phyloP scores from a whole-genome alignment of 2,888 invertebrate genomes.

The Ornithoptera priamus region DNA sequence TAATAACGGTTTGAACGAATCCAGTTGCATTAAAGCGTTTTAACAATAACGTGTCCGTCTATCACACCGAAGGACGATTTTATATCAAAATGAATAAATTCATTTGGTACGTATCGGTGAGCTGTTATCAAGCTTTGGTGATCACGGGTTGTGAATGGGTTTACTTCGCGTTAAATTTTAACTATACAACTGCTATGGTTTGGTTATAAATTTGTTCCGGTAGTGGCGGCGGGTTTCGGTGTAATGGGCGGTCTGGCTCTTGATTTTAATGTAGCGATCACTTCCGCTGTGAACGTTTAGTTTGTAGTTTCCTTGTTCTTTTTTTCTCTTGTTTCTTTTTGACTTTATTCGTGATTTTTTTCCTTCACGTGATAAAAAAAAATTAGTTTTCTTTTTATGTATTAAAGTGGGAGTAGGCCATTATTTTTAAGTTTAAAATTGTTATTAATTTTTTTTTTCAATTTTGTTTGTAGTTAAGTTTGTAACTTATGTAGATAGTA shows the following conservation, averaged over 20 bases:
- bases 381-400: conserved; percentile 14
- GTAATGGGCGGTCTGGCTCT: conserved; percentile 24
- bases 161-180: too few species aligned
- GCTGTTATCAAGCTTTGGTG: too few species aligned
- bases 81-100: too few species aligned
- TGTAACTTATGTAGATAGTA: conserved; percentile 51
- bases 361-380: conserved; percentile 15
- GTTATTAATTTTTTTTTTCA: conserved; percentile 49
- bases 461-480: conserved; percentile 62
- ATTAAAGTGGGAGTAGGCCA: conserved; percentile 29
- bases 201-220: too few species aligned
- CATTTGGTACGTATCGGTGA: too few species aligned
- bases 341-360: conserved; percentile 7
- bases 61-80: conserved; percentile 12
- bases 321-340: not conserved
- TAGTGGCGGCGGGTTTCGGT: conserved; percentile 4
- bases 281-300: conserved; percentile 13
- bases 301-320: conserved; percentile 7
- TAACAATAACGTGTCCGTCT: conserved; percentile 16
- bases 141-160: too few species aligned
- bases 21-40: conserved; percentile 17
- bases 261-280: conserved; percentile 16
- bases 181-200: too few species aligned
- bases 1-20: too few species aligned
- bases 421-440: conserved; percentile 41